phyloP scores from a whole-genome alignment of 2,888 invertebrate genomes.

The Drosophila tanythrix region DNA sequence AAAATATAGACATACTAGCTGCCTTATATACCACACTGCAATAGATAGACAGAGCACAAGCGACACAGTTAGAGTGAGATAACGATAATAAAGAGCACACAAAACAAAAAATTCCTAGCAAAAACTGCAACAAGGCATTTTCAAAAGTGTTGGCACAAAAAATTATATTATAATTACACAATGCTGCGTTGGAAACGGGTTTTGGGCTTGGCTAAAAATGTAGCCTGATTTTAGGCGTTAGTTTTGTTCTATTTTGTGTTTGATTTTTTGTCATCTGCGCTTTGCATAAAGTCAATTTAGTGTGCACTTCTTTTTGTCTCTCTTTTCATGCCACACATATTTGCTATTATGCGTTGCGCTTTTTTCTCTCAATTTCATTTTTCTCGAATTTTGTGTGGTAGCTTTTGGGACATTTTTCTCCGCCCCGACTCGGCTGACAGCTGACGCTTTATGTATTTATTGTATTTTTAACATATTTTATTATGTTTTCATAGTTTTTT shows the following conservation, averaged over 20 bases:
- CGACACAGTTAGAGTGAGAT: constrained; percentile 20
- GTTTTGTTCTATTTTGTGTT: background rate
- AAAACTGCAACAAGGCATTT: constrained; percentile 52
- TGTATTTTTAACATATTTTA: constrained; percentile 41
- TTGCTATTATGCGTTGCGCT: constrained; percentile 21
- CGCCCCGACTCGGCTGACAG: constrained; percentile 1
- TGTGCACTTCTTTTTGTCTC: constrained; percentile 39
- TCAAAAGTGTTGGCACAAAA: constrained; percentile 54
- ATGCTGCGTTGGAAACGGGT: constrained; percentile 27
- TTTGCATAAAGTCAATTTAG: constrained; percentile 50
- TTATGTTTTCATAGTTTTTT: background rate
- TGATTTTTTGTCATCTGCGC: constrained; percentile 20
- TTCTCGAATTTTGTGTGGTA: constrained; percentile 7
- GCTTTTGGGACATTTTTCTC: background rate
- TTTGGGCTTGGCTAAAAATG: constrained; percentile 15
- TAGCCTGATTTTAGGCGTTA: constrained; percentile 68
- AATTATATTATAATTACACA: constrained; percentile 74
- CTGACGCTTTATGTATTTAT: constrained; percentile 16
- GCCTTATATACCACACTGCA: constrained; percentile 52
- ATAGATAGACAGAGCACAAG: constrained; percentile 16
- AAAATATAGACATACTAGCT: constrained; percentile 77
- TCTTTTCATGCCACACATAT: constrained; percentile 30
- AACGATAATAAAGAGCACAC: constrained; percentile 19
- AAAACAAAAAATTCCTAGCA: constrained; percentile 8
- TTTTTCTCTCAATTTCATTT: constrained; percentile 5